Evolutionary conservation across 2,113 vertebrate genomes (phyloP).

Genomic region (Natator depressus): DNA sequence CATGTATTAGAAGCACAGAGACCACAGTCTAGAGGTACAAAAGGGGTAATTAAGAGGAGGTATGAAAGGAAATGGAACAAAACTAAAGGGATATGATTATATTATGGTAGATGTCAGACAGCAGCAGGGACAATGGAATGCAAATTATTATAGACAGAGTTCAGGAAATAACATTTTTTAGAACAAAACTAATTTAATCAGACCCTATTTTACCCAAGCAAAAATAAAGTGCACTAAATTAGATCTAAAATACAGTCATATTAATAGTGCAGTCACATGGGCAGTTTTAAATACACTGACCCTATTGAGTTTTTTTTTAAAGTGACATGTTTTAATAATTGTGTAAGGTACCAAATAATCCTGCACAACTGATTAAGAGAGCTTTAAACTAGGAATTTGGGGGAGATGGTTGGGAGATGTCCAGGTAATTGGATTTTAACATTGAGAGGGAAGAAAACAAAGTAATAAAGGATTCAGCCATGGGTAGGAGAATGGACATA

Average conservation of each 20-base stretch:
- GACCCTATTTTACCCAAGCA: slow-evolving; percentile 8
- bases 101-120: slow-evolving; percentile 66
- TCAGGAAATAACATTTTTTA: slow-evolving; percentile 56
- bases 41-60: slow-evolving; percentile 77
- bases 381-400: too few relatives aligned
- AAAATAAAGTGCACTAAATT: slow-evolving; percentile 34
- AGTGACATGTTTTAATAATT: neutral
- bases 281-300: neutral
- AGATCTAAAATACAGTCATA: slow-evolving; percentile 21
- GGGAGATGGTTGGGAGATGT: too few relatives aligned
- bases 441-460: too few relatives aligned
- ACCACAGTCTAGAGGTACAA: slow-evolving; percentile 71
- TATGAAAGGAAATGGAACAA: slow-evolving; percentile 72
- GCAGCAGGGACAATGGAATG: slow-evolving; percentile 57
- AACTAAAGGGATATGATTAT: slow-evolving; percentile 70
- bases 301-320: neutral
- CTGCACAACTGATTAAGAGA: too few relatives aligned
- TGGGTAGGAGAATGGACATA: too few relatives aligned
- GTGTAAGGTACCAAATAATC: neutral
- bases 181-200: slow-evolving; percentile 60
- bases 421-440: too few relatives aligned
- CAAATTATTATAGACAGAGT: slow-evolving; percentile 60
- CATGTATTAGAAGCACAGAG: slow-evolving; percentile 70
- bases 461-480: too few relatives aligned
- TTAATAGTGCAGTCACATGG: neutral